phyloP scores from a whole-genome alignment of 2,113 vertebrate genomes.

The Tiliqua scincoides region DNA sequence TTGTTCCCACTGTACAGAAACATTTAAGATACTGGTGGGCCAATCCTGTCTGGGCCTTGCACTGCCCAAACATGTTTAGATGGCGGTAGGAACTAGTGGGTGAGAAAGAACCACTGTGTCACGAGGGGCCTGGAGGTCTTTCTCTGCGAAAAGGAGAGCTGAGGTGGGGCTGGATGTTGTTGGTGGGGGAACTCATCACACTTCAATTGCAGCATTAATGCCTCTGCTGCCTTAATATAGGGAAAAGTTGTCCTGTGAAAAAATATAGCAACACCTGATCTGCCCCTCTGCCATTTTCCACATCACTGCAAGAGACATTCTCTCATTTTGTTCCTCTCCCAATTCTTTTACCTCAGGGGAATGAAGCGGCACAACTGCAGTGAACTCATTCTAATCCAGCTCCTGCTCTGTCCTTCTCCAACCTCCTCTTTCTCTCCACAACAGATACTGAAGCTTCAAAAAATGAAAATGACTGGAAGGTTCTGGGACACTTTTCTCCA shows the following conservation, averaged over 20 bases:
- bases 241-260: not conserved
- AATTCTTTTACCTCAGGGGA: constrained; percentile 4
- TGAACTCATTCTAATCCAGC: not conserved
- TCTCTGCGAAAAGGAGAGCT: not conserved
- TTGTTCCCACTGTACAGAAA: no score
- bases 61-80: not conserved
- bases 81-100: not conserved
- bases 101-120: not conserved
- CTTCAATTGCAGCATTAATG: constrained; percentile 14
- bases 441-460: not conserved
- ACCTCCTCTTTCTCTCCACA: no score
- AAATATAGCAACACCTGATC: constrained; percentile 61
- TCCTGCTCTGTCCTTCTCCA: not conserved
- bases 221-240: not conserved
- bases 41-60: no score
- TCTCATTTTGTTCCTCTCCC: not conserved
- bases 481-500: not conserved
- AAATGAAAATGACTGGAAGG: not conserved
- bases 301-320: constrained; percentile 52
- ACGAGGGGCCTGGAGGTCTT: not conserved
- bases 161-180: rapidly evolving
- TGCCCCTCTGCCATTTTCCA: constrained; percentile 26
- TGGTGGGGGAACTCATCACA: not conserved
- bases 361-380: not conserved
- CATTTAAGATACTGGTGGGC: no score